These are phyloP conservation scores for Psammodynastes pulverulentus DNA, from an alignment of 2,113 vertebrate species.

Conservation along the genomic window DNA sequence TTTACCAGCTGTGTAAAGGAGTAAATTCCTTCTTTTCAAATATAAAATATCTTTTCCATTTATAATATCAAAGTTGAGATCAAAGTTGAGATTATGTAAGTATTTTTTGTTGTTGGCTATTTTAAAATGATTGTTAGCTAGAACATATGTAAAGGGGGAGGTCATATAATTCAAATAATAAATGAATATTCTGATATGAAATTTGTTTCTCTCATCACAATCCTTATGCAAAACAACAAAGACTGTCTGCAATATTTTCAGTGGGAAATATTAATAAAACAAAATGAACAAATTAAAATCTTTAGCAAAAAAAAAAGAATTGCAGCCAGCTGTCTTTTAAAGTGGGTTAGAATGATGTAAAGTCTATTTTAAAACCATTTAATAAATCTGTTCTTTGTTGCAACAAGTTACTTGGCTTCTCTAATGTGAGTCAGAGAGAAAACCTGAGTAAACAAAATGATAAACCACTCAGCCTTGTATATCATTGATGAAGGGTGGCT, in stretches of 20 bases:
- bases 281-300: background rate
- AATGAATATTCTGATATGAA: background rate
- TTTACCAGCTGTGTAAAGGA: background rate
- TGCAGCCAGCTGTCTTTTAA: constrained; percentile 32
- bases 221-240: background rate
- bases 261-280: background rate
- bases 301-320: background rate
- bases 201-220: background rate
- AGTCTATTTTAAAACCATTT: constrained; percentile 1
- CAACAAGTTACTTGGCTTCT: constrained; percentile 17
- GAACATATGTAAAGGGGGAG: background rate
- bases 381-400: constrained; percentile 16
- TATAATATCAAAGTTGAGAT: background rate
- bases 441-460: background rate
- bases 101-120: background rate
- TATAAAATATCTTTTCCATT: background rate
- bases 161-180: background rate
- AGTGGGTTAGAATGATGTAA: constrained; percentile 42
- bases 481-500: background rate
- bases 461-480: background rate
- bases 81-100: background rate
- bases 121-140: background rate
- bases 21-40: background rate
- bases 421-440: background rate
- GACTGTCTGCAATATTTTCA: background rate